Evolutionary conservation across 2,888 invertebrate species (phyloP), one percentile per base, ranked within the genome.

Genomic region (Polietes domitor): DNA sequence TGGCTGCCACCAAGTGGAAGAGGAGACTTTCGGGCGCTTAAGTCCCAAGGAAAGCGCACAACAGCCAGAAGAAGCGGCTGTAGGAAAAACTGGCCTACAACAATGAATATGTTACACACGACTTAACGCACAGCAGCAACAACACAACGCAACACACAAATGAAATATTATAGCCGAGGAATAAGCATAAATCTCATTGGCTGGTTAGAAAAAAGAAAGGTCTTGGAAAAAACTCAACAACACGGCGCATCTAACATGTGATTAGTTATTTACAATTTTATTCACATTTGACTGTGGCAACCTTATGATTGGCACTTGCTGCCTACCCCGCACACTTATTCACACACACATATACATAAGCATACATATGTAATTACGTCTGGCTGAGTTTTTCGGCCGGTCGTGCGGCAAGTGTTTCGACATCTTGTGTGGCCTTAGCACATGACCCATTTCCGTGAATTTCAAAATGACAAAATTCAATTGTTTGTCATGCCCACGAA

Each of bases 171-270:
- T 58, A 28, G 24, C 53, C 61, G 50, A 37, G 73, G 72, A 73
- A 83, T 80, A 77, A 83, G 68, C 77, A 79, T 63, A 83, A 83
- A 80, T 77, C 80, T 74, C 61, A 83, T 80, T 83, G 83, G 79
- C 50, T 80, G 83, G 21, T 77, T 58, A 61, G 50, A 73, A 76
- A 76, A 37, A 58, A 76, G 65, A 9, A 72, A 61, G 55, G 26
- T 50, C 76, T 61, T 55, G 50, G 72, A 78, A 79, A 58, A 28
- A 79, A 73, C 68, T 73, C 79, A 76, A 79, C 76, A 76, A 77
- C 73, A 83, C 79, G 53, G 63, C 73, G 77, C 83, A 80, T 77
- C 79, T 83, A 70, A 70, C 73, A 58, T 70, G 70, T 83, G 76
- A 80, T 83, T 80, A 77, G 82, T 77, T 74, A 63, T 80, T 80